Evolutionary conservation across 2,797 vertebrate species (phyloP).

Genomic region (Benthosema pterotum): DNA sequence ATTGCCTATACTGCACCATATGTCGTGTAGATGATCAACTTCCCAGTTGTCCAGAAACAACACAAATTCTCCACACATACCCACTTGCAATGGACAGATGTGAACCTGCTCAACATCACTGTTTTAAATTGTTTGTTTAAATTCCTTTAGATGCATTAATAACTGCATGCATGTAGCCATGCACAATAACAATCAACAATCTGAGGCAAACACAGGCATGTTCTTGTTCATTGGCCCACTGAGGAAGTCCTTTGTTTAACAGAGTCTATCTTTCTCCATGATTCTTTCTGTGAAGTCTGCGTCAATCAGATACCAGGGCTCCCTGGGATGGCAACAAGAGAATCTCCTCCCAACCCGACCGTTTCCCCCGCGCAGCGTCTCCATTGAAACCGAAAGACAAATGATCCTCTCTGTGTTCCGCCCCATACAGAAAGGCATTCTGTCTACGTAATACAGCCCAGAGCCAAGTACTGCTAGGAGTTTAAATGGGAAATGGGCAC

Average conservation of each 20-base stretch:
- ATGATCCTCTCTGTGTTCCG: constrained; percentile 68
- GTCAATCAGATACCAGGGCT: constrained; percentile 22
- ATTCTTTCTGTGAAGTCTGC: constrained; percentile 30
- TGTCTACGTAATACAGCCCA: constrained; percentile 68
- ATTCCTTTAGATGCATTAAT: too few relatives aligned
- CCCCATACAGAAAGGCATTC: constrained; percentile 70
- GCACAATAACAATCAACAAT: too few relatives aligned
- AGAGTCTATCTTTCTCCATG: constrained; percentile 17
- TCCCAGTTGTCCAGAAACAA: too few relatives aligned
- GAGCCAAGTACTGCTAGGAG: constrained; percentile 67
- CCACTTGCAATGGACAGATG: too few relatives aligned
- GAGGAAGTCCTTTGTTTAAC: not conserved
- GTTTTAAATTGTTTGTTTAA: too few relatives aligned
- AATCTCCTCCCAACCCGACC: constrained; percentile 56
- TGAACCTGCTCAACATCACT: too few relatives aligned
- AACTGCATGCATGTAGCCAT: too few relatives aligned
- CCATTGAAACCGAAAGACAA: constrained; percentile 72
- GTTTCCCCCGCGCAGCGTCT: constrained; percentile 43
- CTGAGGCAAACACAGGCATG: too few relatives aligned
- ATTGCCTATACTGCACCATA: not conserved
- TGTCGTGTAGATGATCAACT: not conserved
- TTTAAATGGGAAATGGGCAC: constrained; percentile 76
- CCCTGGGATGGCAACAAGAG: constrained; percentile 41
- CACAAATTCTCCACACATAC: too few relatives aligned
- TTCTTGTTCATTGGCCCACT: too few relatives aligned